Base-by-base conservation (phyloP, 1,140 invertebrate genomes). In the Phenacoccus solenopsis region DNA sequence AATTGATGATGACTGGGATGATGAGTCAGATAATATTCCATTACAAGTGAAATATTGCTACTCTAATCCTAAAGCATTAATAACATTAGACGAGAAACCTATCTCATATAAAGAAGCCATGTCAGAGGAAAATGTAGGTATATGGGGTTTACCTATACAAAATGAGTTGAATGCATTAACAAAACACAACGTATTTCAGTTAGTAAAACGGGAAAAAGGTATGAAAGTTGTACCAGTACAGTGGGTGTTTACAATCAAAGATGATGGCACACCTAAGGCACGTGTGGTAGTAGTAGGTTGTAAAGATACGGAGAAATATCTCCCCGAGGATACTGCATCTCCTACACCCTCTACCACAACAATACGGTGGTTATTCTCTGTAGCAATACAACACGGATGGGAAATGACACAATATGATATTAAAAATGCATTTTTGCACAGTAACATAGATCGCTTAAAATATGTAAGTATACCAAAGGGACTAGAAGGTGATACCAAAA, bases 141-240 rank as follows among this genome's bases (percentile, higher is more conserved):
- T 21, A 13, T 75, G 73, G 75, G 30, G 28, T 69, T 12, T 12
- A 22, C 73, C 74, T 0, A 75, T 76, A 49, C 24, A 73, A 7
- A 68, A 74, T 0, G 74, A 75, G 69, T 71, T 74, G 28, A 38
- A 74, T 0, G 73, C 74, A 10, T 20, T 74, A 5, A 38, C 32
- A 25, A 72, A 72, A 70, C 73, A 74, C 73, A 72, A 76, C 16
- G 77, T 74, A 13, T 79, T 78, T 78, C 24, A 72, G 73, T 70
- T 78, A 61, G 74, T 76, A 70, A 9, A 76, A 68, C 27, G 73
- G 73, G 75, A 74, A 73, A 38, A 73, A 67, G 70, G 76, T 30
- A 56, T 70, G 75, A 76, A 77, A 72, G 68, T 74, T 24, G 75
- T 77, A 70, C 73, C 74, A 57, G 30, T 38, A 22, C 70, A 72